Evolutionary conservation across 2,113 vertebrate species (phyloP).

Genomic region (Macrotis lagotis): DNA sequence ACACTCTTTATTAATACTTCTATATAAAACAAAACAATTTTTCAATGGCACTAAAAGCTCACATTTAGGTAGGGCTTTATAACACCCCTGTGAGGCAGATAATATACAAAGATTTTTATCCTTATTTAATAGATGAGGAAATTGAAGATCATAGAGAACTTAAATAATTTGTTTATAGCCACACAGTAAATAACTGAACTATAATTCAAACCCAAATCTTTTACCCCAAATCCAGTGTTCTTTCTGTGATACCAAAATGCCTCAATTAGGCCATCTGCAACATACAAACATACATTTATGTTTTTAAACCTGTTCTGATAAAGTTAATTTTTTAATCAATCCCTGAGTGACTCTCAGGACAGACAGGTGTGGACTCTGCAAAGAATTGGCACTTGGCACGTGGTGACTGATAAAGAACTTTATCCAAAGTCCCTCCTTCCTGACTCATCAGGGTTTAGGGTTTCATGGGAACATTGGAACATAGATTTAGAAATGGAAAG

Average conservation of each 20-base stretch:
- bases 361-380: fast-evolving
- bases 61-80: background rate
- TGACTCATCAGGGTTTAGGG: constrained; percentile 1
- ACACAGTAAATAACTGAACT: background rate
- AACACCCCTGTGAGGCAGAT: background rate
- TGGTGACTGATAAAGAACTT: background rate
- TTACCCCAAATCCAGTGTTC: background rate
- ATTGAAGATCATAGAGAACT: background rate
- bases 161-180: constrained; percentile 4
- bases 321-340: constrained; percentile 30
- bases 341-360: constrained; percentile 1
- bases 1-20: no score
- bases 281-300: background rate
- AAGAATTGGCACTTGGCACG: background rate
- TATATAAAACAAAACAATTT: constrained; percentile 50
- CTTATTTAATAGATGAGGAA: background rate
- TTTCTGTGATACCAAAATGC: background rate
- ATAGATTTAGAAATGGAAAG: background rate
- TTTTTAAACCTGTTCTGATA: constrained; percentile 19
- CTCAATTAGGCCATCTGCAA: background rate
- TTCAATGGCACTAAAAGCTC: background rate
- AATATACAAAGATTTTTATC: background rate
- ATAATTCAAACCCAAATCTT: background rate
- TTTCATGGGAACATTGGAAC: background rate
- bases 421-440: background rate